Evolutionary conservation across 2,797 vertebrate genomes (phyloP).

Genomic region (Myotis daubentonii): DNA sequence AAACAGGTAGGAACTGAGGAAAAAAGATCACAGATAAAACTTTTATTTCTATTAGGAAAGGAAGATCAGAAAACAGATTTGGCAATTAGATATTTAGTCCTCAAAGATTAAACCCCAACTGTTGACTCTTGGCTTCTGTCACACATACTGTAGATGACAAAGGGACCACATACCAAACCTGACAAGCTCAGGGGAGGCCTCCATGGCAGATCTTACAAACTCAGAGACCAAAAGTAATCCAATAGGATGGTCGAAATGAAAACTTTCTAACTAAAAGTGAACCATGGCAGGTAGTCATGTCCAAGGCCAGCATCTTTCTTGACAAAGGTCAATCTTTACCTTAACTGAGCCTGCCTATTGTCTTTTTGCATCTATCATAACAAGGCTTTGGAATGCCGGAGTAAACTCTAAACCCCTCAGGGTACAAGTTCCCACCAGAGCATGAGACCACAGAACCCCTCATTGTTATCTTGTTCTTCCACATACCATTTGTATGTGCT

Average conservation of each 20-base stretch:
- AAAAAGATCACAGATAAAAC: neutral
- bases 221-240: neutral
- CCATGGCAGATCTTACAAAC: neutral
- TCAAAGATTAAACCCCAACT: neutral
- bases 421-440: neutral
- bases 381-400: neutral
- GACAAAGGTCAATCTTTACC: neutral
- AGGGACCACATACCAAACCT: neutral
- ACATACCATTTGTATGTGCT: neutral
- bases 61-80: neutral
- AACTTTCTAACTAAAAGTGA: neutral
- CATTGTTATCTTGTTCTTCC: neutral
- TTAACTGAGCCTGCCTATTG: neutral
- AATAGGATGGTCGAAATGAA: neutral
- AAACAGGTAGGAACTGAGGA: neutral
- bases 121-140: neutral
- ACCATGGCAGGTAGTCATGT: neutral
- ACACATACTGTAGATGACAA: neutral
- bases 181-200: neutral
- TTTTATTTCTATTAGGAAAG: slow-evolving; percentile 27
- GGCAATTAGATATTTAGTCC: neutral
- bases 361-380: neutral
- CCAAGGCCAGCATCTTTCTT: neutral
- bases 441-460: neutral
- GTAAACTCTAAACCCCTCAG: neutral